Conservation (phyloP, 2,113 vertebrate genomes). For the Burhinus oedicnemus region DNA sequence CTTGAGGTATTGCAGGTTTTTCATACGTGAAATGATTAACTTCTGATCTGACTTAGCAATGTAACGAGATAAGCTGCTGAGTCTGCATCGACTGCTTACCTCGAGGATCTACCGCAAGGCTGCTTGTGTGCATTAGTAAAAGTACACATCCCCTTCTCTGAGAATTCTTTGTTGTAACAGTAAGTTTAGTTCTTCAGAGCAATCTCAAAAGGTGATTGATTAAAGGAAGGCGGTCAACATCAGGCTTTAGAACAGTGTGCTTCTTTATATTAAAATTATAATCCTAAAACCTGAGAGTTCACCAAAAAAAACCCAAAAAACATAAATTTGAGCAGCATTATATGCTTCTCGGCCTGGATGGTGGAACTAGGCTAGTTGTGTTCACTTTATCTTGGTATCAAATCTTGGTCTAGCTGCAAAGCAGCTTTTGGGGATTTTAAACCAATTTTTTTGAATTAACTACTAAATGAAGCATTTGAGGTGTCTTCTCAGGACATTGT, state of each 20-base stretch:
- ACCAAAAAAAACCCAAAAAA: fast-evolving
- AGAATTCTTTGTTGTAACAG: background rate
- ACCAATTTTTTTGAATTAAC: background rate
- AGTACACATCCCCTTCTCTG: background rate
- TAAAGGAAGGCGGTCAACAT: background rate
- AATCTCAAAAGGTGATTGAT: background rate
- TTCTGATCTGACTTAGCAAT: background rate
- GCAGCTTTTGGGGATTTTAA: background rate
- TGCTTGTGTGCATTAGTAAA: fast-evolving
- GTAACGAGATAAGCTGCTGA: background rate
- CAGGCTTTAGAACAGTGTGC: background rate
- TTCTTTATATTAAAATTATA: background rate
- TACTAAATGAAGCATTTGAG: background rate
- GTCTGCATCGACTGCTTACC: background rate
- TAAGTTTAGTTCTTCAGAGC: background rate
- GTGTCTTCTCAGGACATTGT: background rate
- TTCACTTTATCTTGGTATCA: background rate
- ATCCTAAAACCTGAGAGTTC: background rate
- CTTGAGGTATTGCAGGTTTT: background rate
- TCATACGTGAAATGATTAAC: background rate
- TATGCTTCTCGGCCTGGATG: fast-evolving
- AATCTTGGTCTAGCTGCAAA: background rate
- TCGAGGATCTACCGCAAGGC: background rate
- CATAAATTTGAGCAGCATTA: fast-evolving
- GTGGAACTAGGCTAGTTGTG: fast-evolving